Conservation (phyloP, 1,140 invertebrate genomes). For the Cyphomyrmex costatus region DNA sequence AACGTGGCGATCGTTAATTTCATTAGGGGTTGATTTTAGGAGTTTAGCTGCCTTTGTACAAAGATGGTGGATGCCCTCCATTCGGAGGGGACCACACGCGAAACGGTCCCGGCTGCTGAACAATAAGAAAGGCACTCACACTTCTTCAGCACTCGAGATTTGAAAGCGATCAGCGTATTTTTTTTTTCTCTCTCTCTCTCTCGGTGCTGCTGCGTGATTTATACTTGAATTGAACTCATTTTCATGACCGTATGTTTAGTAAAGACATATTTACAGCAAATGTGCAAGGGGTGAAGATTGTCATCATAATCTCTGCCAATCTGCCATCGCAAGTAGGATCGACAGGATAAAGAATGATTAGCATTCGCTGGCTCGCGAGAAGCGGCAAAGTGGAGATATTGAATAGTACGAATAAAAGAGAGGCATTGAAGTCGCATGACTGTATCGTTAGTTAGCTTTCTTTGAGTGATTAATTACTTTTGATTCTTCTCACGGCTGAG, state of each 20-base stretch:
- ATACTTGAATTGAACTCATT: neutral
- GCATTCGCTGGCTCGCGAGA: neutral
- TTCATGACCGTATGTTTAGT: conserved; percentile 9
- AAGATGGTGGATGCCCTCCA: conserved; percentile 70
- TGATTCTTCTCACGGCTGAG: conserved; percentile 50
- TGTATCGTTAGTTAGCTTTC: conserved; percentile 46
- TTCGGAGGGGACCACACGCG: neutral
- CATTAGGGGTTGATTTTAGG: conserved; percentile 78
- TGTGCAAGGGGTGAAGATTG: neutral
- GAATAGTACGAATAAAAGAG: conserved; percentile 57
- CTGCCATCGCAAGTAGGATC: neutral
- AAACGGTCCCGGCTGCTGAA: conserved; percentile 34
- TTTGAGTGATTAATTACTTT: conserved; percentile 78
- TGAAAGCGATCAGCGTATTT: conserved; percentile 7
- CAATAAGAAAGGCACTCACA: conserved; percentile 45
- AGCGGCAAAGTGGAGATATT: conserved; percentile 4
- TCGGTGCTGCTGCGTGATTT: too few species aligned
- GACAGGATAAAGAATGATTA: conserved; percentile 8
- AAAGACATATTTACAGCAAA: conserved; percentile 7
- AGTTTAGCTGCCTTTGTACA: conserved; percentile 64
- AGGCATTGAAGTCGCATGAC: conserved; percentile 64
- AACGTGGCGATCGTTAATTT: conserved; percentile 80
- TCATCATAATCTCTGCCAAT: neutral
- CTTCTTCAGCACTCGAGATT: neutral
- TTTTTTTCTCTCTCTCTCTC: too few species aligned